Base-by-base conservation (phyloP, 1,140 invertebrate genomes). In the Agrilus planipennis region DNA sequence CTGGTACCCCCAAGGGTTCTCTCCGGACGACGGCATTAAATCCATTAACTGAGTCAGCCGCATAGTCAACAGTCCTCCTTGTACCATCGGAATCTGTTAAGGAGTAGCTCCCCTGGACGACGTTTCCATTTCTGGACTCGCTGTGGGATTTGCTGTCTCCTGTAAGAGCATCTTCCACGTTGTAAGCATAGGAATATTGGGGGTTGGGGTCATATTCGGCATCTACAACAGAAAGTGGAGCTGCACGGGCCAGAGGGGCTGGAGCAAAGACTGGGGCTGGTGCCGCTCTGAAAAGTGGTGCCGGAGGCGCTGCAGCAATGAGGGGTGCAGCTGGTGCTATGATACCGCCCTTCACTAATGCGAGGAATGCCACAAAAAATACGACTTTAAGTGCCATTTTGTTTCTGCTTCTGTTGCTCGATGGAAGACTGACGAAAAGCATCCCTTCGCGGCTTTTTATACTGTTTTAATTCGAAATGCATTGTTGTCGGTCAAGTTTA, bases 71-170 rank as follows among this genome's bases (percentile, higher is more conserved):
- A 35, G 35, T 39, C 16, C 37, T 16, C 3, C 71, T 67, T 22
- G 68, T 68, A 36, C 73, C 75, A 51, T 77, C 75, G 0, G 75
- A 68, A 42, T 78, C 75, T 11, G 72, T 63, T 10, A 77, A 54
- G 1, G 71, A 75, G 57, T 77, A 77, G 16, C 67, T 66, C 22
- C 75, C 75, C 46, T 73, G 67, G 9, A 77, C 75, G 14, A 73
- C 65, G 50, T 77, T 73, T 2, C 75, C 75, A 34, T 63, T 57
- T 1, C 69, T 58, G n/a, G 63, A 65, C 52, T 72, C 70, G 34
- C 6, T 19, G 50, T 71, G 69, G 41, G 62, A 63, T 56, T 73
- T 71, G 42, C 65, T 61, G 45, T 73, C 70, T 4, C 73, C 69
- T 19, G 64, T 75, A 47, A 68, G 63, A 12, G 64, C 60, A 41